These are phyloP conservation scores for Montipora capitata DNA, from an alignment of 92 coral and sea anemone species.

Conservation along the genomic window DNA sequence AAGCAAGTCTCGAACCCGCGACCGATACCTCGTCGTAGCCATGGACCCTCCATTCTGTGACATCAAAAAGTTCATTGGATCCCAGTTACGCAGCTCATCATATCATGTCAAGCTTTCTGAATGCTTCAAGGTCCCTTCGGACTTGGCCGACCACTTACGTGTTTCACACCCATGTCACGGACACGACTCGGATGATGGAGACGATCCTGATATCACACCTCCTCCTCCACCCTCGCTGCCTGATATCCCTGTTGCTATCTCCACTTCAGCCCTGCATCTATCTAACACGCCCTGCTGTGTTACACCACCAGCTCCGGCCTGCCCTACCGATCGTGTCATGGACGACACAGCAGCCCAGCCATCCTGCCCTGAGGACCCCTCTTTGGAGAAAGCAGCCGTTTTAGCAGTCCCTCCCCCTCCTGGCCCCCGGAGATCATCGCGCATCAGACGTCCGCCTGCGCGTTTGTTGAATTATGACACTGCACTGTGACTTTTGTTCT, in stretches of 20 bases:
- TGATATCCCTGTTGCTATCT: conserved; percentile 12
- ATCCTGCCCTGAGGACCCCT: background rate
- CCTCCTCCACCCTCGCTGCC: conserved; percentile 14
- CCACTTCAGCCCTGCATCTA: background rate
- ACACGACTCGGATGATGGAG: too few relatives aligned
- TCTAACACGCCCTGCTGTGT: background rate
- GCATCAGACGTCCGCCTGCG: too few relatives aligned
- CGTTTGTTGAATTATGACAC: too few relatives aligned
- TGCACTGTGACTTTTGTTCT: too few relatives aligned
- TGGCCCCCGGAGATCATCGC: too few relatives aligned
- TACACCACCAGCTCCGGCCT: background rate
- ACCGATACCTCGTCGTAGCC: too few relatives aligned
- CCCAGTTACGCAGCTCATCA: conserved; percentile 57
- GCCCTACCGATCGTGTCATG: background rate
- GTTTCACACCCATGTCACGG: background rate
- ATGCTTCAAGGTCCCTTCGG: background rate
- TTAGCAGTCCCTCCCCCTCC: too few relatives aligned
- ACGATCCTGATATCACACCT: background rate
- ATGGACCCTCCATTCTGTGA: too few relatives aligned
- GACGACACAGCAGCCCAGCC: conserved; percentile 15
- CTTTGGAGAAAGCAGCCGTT: too few relatives aligned
- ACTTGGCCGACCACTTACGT: conserved; percentile 6
- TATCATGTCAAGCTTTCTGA: conserved; percentile 8
- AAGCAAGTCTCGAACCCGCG: too few relatives aligned
- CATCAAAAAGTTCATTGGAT: background rate